Evolutionary conservation across 92 coral and sea anemone genomes (phyloP), one percentile per base, ranked within the genome.

Genomic region (Palythoa grandis): DNA sequence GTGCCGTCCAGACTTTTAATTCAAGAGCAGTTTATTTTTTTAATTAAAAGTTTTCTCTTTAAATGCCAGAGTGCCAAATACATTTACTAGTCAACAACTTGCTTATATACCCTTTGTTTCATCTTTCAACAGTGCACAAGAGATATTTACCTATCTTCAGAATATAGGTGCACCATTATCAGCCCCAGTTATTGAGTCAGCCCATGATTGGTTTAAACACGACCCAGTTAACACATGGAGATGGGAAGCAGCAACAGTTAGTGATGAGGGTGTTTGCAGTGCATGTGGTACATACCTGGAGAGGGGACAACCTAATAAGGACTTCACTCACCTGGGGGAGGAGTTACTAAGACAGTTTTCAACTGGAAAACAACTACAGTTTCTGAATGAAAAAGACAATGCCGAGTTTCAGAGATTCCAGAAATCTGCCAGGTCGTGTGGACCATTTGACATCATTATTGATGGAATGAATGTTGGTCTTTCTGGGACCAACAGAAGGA

Each of bases 401-500:
- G 70, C 70, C 14, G 92, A 90, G 71, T 91, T 96, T 43, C 80
- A 76, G 56, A 84, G 83, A 43, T 92, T 88, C 38, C 82, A 86
- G 77, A 78, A 86, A 29, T 84, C 92, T 86, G 86, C 87, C 20
- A 68, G 77, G 68, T 72, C 70, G 23, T 58, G 57, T 16, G 92
- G 94, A 19, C 93, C 96, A 77, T 96, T 93, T 93, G 97, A 96
- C 61, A 83, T 94, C 8, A 92, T 96, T 16, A 88, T 96, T 87
- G 99, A 96, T 93, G 99, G 98, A 19, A 93, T 92, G 83, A 96
- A 93, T 89, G 90, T 96, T 87, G 99, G 95, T 12, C 89, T 93
- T 14, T 86, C 88, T 39, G 90, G 92, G 17, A 82, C 85, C 43
- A 74, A 76, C 71, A 78, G 74, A 65, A 78, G 47, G 54, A 70